Base-by-base conservation (phyloP, 2,888 invertebrate genomes). In the Hirtodrosophila duncani region DNA sequence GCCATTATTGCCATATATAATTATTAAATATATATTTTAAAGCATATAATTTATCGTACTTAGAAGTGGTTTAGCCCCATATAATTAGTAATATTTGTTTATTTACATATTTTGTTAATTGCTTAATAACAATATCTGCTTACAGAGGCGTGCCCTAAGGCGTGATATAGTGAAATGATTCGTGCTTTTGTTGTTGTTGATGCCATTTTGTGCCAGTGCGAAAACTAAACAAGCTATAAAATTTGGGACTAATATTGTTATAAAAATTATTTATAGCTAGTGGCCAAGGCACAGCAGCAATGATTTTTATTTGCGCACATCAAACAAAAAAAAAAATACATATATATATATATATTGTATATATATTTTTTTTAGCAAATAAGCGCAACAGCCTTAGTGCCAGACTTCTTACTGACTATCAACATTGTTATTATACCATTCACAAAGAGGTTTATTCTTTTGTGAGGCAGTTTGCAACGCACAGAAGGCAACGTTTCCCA, bases 211-310 rank as follows among this genome's bases (percentile, higher is more conserved):
- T n/a, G n/a, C n/a, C n/a, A n/a, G n/a, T n/a, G n/a, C n/a, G 29
- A 33, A 23, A 16, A 36, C 30, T 42, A 49, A 52, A 26, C 42
- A 24, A 50, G 59, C 50, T 29, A 55, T 67, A 20, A 60, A 60
- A 43, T 43, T 44, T 58, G 21, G 10, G 26, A 44, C 41, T 49
- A 46, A 44, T 44, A 50, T 33, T 60, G 31, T 29, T 49, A 52
- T 63, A 64, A 49, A 38, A 50, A 60, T 44, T 72, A 46, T 72
- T 69, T 49, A 64, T 64, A 38, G 55, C 7, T 31, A 16, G 10
- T 6, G 43, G 7, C 8, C 24, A 16, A 10, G 9, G 14, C 39
- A 27, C 37, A 31, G 31, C 24, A 43, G 13, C 59, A 37, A 45
- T 24, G 55, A 60, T 65, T 60, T 42, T 55, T 72, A 68, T 59